Evolutionary conservation across 2,797 vertebrate species (phyloP), one percentile per base, ranked within the genome.

Genomic region (Chaetodon trifasciatus): DNA sequence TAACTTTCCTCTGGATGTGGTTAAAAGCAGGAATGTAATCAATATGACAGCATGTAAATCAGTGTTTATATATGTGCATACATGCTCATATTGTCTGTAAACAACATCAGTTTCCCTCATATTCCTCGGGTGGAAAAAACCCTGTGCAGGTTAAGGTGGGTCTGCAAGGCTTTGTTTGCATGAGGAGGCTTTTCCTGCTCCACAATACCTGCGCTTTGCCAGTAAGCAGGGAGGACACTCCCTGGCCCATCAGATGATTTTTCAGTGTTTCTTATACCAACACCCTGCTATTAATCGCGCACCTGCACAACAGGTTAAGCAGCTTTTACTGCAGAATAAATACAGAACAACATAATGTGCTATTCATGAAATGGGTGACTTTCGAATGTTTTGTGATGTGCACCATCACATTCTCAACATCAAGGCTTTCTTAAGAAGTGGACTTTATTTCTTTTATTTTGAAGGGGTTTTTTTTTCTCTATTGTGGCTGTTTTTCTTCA

Each of bases 301-400:
- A 70, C 63, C 28, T 42, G 76, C 37, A 42, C 60, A n/a, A 74
- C 78, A 84, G 69, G 73, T 86, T 79, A 1, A 19, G 6, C 42
- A 53, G 50, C 53, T 60, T 0, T n/a, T 24, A 24, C 15, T 76
- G 61, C 16, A 50, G 1, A 37, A 28, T n/a, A n/a, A 60, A 42
- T 17, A 56, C 13, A 17, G 28, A 55, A 28, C 28, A 32, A 32
- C 28, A 32, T 32, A 32, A n/a, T 50, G 49, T 10, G 4, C 21
- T 50, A n/a, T n/a, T 10, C 21, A 50, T 50, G 19, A n/a, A 50
- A 50, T 1, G 49, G 28, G 28, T 32, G 28, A 32, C 28, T 32
- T 32, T 32, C 17, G 9, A 52, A 23, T 4, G n/a, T n/a, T 52
- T 10, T 12, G 9, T 52, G 50, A 23, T 5, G 50, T 5, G 21